Evolutionary conservation across 2,113 vertebrate species (phyloP).

Genomic region (Vidua chalybeata): DNA sequence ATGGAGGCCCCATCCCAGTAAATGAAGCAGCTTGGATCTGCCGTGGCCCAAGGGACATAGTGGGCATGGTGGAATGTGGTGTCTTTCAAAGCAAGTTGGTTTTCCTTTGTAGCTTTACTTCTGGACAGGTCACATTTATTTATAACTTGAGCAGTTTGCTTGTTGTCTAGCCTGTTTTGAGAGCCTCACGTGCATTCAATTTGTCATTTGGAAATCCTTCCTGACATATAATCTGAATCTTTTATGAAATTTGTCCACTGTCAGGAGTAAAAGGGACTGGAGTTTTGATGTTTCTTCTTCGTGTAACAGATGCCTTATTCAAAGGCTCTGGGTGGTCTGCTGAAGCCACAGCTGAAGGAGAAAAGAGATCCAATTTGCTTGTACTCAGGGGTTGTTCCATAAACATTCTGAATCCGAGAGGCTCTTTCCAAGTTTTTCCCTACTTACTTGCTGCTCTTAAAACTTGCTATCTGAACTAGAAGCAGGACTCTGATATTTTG

Average conservation of each 20-base stretch:
- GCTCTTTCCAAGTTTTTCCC: neutral
- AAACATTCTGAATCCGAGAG: neutral
- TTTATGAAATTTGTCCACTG: neutral
- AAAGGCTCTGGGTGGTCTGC: neutral
- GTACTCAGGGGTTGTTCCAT: neutral
- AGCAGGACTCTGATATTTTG: neutral
- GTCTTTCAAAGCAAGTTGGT: neutral
- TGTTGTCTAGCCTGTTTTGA: neutral
- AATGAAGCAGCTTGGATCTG: neutral
- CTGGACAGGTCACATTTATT: neutral
- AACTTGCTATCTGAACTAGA: neutral
- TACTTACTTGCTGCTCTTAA: neutral
- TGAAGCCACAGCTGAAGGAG: neutral
- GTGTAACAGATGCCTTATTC: fast-evolving
- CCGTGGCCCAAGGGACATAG: neutral
- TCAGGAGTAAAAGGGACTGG: neutral
- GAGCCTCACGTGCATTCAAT: neutral
- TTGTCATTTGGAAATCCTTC: neutral
- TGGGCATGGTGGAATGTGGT: neutral
- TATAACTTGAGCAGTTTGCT: neutral
- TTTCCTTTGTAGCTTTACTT: neutral
- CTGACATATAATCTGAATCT: neutral
- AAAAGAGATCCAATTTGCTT: neutral
- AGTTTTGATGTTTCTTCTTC: neutral
- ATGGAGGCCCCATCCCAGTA: neutral